Evolutionary conservation across 2,797 vertebrate species (phyloP), one percentile per base, ranked within the genome.

Genomic region (Microctenopoma steveboyesi): DNA sequence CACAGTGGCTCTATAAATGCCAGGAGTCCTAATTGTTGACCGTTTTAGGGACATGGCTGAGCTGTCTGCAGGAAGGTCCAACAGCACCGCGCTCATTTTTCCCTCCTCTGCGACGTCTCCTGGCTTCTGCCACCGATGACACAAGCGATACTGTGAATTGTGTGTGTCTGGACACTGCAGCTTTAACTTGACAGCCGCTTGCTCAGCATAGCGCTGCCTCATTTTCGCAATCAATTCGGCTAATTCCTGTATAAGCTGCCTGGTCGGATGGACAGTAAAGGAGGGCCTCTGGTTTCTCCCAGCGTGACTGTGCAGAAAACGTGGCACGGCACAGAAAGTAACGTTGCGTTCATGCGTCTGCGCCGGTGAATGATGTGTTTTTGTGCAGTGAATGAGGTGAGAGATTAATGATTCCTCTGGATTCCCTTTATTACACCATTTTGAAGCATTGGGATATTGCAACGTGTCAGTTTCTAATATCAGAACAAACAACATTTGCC

Each of bases 1-100:
- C 15, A 49, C 14, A 51, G 58, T 15, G 18, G 15, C 64, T 61
- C 50, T 15, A 4, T 12, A 68, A 65, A 69, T 60, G 45, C 9
- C 30, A 66, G 45, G 25, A 46, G 46, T 67, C 58, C 68, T 50
- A 66, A 51, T 66, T 68, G 56, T 79, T 73, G 59, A 25, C 63
- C 27, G 33, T 70, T 70, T 68, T 27, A 49, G 42, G n/a, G 43
- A 25, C 30, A 33, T 71, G 49, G 66, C n/a, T 69, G 40, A 66
- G 62, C 35, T 35, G 45, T 69, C 78, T 71, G 49, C 16, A 47
- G 43, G 50, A 60, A 52, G 52, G 68, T 77, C 10, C 27, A 45
- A 43, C 47, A 56, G 60, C 22, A 57, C 25, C 5, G 3, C 3
- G 11, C 30, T 33, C 14, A 52, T 52, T 63, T 39, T 73, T 86